A percentile compares a stretch with the other conserved stretches of the same genome.
These are phyloP conservation scores for Discoglossus pictus DNA, from an alignment of 2,797 vertebrate species.

Conservation along the genomic window DNA sequence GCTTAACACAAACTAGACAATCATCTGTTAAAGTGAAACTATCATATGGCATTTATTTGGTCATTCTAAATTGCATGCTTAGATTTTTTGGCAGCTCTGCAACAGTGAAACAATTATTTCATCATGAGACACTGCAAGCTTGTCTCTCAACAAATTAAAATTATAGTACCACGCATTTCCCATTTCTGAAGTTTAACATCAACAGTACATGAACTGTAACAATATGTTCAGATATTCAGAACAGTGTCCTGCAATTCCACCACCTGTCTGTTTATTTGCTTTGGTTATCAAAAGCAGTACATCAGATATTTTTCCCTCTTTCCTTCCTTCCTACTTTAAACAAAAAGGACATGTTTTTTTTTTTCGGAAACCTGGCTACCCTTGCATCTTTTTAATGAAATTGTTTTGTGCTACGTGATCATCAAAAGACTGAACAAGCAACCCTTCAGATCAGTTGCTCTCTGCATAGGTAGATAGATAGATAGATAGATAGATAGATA, in stretches of 20 bases:
- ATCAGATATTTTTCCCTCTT: conserved; percentile 8
- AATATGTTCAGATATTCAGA: conserved; percentile 16
- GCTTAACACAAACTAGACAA: too few species aligned
- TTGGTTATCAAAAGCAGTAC: not conserved
- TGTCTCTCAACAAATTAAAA: conserved; percentile 15
- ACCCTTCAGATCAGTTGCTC: too few species aligned
- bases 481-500: too few species aligned
- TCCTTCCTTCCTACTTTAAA: conserved; percentile 11
- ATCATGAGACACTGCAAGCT: not conserved
- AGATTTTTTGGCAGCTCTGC: too few species aligned
- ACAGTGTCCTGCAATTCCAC: not conserved
- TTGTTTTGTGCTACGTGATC: not conserved
- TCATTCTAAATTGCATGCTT: too few species aligned
- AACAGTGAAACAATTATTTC: too few species aligned
- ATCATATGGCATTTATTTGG: too few species aligned
- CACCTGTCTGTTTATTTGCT: conserved; percentile 32
- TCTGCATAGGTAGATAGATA: too few species aligned
- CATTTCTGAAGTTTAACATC: conserved; percentile 26
- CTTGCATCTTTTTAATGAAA: not conserved
- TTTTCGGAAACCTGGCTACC: not conserved
- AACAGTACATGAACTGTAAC: conserved; percentile 12
- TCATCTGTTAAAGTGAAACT: too few species aligned
- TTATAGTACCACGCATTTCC: not conserved
- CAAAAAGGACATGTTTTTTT: conserved; percentile 30
- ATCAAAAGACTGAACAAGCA: too few species aligned